Percentiles rank a stretch among this genome's conserved stretches.
Conservation (phyloP, 2,113 vertebrate species). For the human (Homo sapiens) region GRCh38 chr15:97487501-97488000, state of each 20-base stretch:
- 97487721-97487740: not conserved
- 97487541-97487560: not conserved
- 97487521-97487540: not conserved
- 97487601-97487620: not conserved
- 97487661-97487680: not conserved
- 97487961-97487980: too few species aligned
- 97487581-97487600: not conserved
- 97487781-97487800: not conserved
- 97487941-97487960: not conserved
- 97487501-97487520: conserved; percentile 40
- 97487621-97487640: not conserved
- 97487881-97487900: not conserved
- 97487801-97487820: not conserved
- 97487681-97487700: not conserved
- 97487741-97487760: not conserved
- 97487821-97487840: not conserved
- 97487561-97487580: not conserved
- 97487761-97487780: not conserved
- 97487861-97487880: not conserved
- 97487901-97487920: not conserved
- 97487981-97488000: too few species aligned
- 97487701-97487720: not conserved
- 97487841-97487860: not conserved
- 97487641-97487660: not conserved
- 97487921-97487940: not conserved